Evolutionary conservation across 35 echinoderm and acorn worm genomes (phyloP), one percentile per base, ranked within the genome.

Genomic region (Heliocidaris tuberculata): DNA sequence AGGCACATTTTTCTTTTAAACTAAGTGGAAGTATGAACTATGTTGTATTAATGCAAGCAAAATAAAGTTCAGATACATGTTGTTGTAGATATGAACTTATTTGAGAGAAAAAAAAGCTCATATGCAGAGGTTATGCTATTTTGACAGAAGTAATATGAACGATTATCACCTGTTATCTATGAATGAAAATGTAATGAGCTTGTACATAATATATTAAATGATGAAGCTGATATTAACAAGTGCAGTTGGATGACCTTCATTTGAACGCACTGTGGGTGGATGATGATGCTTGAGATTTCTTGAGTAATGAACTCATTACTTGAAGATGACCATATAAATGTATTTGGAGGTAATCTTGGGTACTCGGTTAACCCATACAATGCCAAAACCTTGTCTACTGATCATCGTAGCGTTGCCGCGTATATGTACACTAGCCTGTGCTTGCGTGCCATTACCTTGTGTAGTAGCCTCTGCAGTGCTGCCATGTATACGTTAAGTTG

Each of bases 191-290:
- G 21, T 6, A 27, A 78, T 78, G 65, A n/a, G 65, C 65, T 42
- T 78, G 65, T 78, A 78, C 65, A 78, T 78, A n/a, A n/a, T 78
- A 19, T 78, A 78, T 78, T 78, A 78, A 78, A 78, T 78, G 65
- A 78, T 78, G 21, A 78, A 78, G 65, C 65, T n/a, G 65, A 78
- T 78, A 78, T 78, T 78, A 78, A 78, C 15, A n/a, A 19, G 8
- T 21, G 19, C 5, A 27, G 65, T 78, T n/a, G 27, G 65, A 78
- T 78, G 65, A 27, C 21, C 19, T 78, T 78, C 65, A 56, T 78
- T n/a, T 78, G 65, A 78, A 78, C 11, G 11, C 52, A 2, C 0
- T 56, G 2, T 10, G 52, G 10, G 52, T 56, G 10, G 15, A 56
- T 56, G 52, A 56, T 42, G 35, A 42, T 56, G 52, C 10, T 56